A percentile compares a stretch with the other conserved stretches of the same genome.
Evolutionary conservation across 2,888 invertebrate species (phyloP).

Genomic region (Cryptocheilus praepositus): DNA sequence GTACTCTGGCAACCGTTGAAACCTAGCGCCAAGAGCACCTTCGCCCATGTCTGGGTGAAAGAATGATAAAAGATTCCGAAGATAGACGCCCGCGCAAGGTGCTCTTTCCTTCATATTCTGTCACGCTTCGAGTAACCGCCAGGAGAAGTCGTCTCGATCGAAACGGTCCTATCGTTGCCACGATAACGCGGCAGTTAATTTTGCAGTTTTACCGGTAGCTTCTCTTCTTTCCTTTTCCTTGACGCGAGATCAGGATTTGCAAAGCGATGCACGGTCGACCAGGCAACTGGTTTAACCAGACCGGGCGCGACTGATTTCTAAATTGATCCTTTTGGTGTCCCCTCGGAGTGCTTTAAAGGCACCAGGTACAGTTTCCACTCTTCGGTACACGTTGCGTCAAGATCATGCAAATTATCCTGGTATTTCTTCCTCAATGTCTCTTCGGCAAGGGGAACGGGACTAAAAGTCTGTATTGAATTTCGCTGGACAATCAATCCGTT

Average conservation of each 20-base stretch:
- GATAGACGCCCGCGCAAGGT: not conserved
- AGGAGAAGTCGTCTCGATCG: slow-evolving; percentile 7
- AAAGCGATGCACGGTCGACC: slow-evolving; percentile 3
- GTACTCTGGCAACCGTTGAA: too few relatives aligned
- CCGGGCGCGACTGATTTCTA: slow-evolving; percentile 31
- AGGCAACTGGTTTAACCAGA: slow-evolving; percentile 51
- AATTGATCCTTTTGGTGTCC: slow-evolving; percentile 37
- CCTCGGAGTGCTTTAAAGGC: slow-evolving; percentile 23
- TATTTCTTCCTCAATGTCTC: too few relatives aligned
- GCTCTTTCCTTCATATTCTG: not conserved
- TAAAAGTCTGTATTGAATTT: too few relatives aligned
- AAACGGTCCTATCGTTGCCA: slow-evolving; percentile 17
- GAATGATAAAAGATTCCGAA: slow-evolving; percentile 13
- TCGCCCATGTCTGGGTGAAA: too few relatives aligned
- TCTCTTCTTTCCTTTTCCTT: slow-evolving; percentile 5
- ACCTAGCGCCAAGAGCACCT: too few relatives aligned
- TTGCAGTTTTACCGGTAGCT: slow-evolving; percentile 29
- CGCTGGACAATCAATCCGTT: too few relatives aligned
- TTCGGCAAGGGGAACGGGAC: too few relatives aligned
- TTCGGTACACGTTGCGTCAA: slow-evolving; percentile 7
- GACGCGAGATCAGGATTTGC: slow-evolving; percentile 27
- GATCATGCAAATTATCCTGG: slow-evolving; percentile 18
- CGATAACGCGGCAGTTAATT: slow-evolving; percentile 34
- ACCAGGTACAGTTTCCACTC: slow-evolving; percentile 39
- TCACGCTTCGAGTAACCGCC: slow-evolving; percentile 7